phyloP scores from a whole-genome alignment of 2,113 vertebrate genomes.

The Myotis brandtii region DNA sequence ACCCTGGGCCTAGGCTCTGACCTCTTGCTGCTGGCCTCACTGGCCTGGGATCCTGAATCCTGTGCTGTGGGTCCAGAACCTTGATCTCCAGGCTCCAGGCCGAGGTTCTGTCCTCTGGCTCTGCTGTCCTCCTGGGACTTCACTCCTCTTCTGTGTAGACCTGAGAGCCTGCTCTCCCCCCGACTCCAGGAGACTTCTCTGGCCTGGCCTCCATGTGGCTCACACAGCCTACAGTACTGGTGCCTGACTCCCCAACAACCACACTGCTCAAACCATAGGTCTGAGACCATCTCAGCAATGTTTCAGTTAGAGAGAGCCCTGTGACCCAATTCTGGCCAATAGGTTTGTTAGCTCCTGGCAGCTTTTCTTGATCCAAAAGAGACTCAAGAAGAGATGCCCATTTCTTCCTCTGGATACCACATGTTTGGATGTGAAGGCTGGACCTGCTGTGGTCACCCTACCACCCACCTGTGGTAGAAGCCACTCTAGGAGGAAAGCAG shows the following conservation, averaged over 20 bases:
- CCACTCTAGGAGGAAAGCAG: background rate
- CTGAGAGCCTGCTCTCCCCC: background rate
- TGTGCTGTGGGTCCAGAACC: background rate
- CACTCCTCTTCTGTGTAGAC: background rate
- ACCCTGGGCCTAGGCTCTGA: background rate
- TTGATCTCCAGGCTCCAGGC: background rate
- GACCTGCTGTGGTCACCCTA: no score
- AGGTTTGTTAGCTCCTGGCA: background rate
- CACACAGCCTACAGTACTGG: background rate
- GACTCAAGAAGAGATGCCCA: background rate
- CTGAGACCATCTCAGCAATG: background rate
- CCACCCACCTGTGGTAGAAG: background rate
- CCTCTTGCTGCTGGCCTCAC: background rate
- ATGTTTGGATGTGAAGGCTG: background rate
- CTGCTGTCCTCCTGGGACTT: background rate
- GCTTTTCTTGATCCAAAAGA: background rate
- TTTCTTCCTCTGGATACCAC: background rate
- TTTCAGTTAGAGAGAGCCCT: background rate
- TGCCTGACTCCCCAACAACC: background rate
- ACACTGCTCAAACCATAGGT: background rate
- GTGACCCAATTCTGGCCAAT: background rate
- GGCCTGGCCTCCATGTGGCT: background rate
- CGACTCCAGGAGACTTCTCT: background rate
- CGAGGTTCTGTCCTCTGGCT: background rate
- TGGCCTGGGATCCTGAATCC: background rate